Evolutionary conservation across 2,888 invertebrate species (phyloP), one percentile per base, ranked within the genome.

Genomic region (Hypena proboscidalis): DNA sequence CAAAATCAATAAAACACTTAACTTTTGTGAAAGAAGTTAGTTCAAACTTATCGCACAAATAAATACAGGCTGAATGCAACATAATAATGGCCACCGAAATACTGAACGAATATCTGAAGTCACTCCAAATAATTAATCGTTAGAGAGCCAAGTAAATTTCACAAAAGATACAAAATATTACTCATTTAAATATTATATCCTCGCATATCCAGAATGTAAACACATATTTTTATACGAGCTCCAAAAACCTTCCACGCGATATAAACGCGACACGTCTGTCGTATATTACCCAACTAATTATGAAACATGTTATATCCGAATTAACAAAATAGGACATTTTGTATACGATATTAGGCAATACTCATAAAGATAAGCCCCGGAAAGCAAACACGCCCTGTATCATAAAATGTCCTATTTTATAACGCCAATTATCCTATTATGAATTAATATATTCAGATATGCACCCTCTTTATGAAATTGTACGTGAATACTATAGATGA

Each of bases 381-480:
- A 39, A 61, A 53, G 14, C 49, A 63, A 69, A 64, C 62, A 65
- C 67, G 47, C 70, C 67, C 57, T 42, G 43, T 65, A 58, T 63
- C 69, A 67, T 77, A 75, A 80, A 76, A 63, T 70, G 57, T 60
- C 66, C 46, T 59, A 69, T 62, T 74, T 76, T 73, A 76, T 63
- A 62, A 69, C 67, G 52, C 57, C 56, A 69, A 67, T 76, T 74
- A 74, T 58, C 58, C 66, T 62, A 67, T 48, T 62, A 67, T 47
- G 51, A 48, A 50, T 45, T 73, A 69, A 74, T 70, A 66, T 72
- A 78, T 77, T 77, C 75, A 41, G 9, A 23, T 41, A 41, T 41
- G 27, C 41, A 77, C 80, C 81, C 79, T 60, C 57, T 42, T 7
- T 33, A 55, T 50, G 25, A 46, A 52, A 62, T 54, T 50, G 49